Base-by-base conservation (phyloP, 2,113 vertebrate genomes). In the Leiothrix lutea region DNA sequence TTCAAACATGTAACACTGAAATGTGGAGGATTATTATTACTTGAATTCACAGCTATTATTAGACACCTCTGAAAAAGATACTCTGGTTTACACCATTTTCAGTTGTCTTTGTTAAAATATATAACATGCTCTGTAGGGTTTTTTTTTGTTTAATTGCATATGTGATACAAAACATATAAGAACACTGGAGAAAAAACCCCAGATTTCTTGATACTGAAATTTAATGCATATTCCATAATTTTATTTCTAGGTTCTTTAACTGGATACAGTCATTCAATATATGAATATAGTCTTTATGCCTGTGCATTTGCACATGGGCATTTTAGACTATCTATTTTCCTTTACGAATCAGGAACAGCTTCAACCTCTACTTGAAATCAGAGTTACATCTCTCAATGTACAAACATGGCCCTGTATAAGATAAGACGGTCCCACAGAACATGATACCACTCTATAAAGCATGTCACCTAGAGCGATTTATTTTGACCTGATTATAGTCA, bases 291-390 rank as follows among this genome's bases (percentile, higher is more conserved):
- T 82, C 72, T 86, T 91, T 51, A 90, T 42, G 61, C 48, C 72
- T 86, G n/a, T 21, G 17, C 56, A 82, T 65, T 95, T 69, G 18
- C 65, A 96, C 53, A 91, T 11, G 31, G 51, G 53, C 70, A 81
- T 77, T 88, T 95, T 58, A 80, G 80, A 44, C 67, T 94, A 86
- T 33, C 72, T 53, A 92, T 81, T 95, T 82, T 95, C 70, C 45
- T 80, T 81, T 88, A 84, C 12, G 29, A 90, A 92, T 84, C 29
- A 86, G 79, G 67, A 91, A 94, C 28, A 96, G 75, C 48, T 92
- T 56, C 67, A 92, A 65, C 42, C 45, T 95, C 82, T 95, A 90
- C 86, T 92, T 95, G 85, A 96, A 96, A 92, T 67, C 97, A 93
- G 54, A 87, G 33, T 80, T 50, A 84, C 78, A 70, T n/a, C 22